These are phyloP conservation scores for Ophiodon elongatus DNA, from an alignment of 2,113 vertebrate genomes.

Conservation along the genomic window DNA sequence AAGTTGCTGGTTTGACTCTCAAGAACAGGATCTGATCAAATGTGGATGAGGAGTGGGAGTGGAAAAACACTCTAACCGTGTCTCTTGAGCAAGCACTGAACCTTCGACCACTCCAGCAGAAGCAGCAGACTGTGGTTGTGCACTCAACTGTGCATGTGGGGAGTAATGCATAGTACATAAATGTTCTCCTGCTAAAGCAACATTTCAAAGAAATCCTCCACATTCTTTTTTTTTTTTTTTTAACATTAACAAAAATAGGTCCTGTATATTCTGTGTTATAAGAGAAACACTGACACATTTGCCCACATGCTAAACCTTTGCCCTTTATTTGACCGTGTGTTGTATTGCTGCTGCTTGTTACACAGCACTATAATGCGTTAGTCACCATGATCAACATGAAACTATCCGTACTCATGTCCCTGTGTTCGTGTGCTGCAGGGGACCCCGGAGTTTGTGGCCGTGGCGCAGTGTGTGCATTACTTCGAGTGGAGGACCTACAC, in stretches of 20 bases:
- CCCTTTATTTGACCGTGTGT: no score
- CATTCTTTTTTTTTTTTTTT: no score
- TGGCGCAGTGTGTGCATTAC: constrained; percentile 92
- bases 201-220: neutral
- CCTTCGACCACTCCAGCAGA: neutral
- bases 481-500: constrained; percentile 95
- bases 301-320: neutral
- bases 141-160: neutral
- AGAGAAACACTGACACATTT: neutral
- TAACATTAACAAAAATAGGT: neutral
- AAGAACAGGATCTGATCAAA: neutral
- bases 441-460: constrained; percentile 92
- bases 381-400: neutral
- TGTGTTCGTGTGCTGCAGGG: constrained; percentile 82
- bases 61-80: neutral
- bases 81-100: neutral
- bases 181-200: neutral
- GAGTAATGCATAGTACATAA: no score
- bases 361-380: neutral
- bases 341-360: neutral
- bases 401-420: neutral
- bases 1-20: neutral
- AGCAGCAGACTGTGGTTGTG: neutral
- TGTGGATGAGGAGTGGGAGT: neutral
- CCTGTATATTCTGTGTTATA: neutral